Evolutionary conservation across 2,797 vertebrate genomes (phyloP).

Genomic region (Jordanella pulchra): DNA sequence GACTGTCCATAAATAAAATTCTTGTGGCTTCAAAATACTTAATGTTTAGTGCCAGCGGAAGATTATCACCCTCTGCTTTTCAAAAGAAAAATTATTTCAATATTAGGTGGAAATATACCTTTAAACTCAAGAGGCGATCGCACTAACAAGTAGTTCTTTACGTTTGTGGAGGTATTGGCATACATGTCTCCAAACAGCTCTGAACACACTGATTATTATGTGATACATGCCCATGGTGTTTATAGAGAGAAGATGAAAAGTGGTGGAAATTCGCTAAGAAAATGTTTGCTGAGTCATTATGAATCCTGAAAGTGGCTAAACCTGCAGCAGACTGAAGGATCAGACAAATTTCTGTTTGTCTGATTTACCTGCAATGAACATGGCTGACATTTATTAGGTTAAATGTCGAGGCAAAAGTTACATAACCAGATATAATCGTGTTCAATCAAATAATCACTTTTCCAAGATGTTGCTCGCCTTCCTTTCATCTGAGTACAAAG

Average conservation of each 20-base stretch:
- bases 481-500: conserved; percentile 72
- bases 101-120: conserved; percentile 46
- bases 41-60: conserved; percentile 67
- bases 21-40: conserved; percentile 60
- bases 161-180: conserved; percentile 68
- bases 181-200: conserved; percentile 70
- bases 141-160: conserved; percentile 71
- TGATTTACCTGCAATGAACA: conserved; percentile 51
- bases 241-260: conserved; percentile 70
- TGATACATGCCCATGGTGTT: conserved; percentile 74
- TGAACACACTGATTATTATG: conserved; percentile 66
- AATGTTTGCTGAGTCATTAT: conserved; percentile 78
- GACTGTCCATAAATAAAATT: conserved; percentile 67
- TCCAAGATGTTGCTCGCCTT: conserved; percentile 20
- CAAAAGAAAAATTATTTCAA: conserved; percentile 70
- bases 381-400: conserved; percentile 65
- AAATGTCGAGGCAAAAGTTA: conserved; percentile 58
- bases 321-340: conserved; percentile 49
- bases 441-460: conserved; percentile 61
- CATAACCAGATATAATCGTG: conserved; percentile 70
- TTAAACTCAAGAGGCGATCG: conserved; percentile 57
- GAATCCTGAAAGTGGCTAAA: conserved; percentile 49
- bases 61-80: conserved; percentile 49
- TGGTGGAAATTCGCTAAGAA: conserved; percentile 66
- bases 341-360: conserved; percentile 68